Base-by-base conservation (phyloP, 2,797 vertebrate genomes). In the Peromyscus melanophrys region DNA sequence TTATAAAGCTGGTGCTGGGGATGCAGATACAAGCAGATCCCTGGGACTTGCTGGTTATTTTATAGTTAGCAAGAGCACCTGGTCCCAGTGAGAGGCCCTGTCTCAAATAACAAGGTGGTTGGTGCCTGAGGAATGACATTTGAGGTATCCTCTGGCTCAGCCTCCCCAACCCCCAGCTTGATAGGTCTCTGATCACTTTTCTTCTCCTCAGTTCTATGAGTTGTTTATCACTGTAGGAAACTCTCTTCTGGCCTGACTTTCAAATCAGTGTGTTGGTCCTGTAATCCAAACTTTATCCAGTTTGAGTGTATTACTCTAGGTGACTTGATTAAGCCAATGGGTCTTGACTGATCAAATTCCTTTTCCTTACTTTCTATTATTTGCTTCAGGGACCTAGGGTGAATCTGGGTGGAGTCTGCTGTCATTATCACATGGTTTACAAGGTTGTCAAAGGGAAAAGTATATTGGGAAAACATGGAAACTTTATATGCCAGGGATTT, bases 281-380 rank as follows among this genome's bases (percentile, higher is more conserved):
- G 1, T 83, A 57, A 49, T 46, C 52, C 63, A 21, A 43, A 80
- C 55, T 94, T 91, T 63, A 25, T 14, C n/a, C 31, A 59, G 8
- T 13, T 96, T 89, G 29, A 46, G 78, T 89, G 4, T 37, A 6
- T 96, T 91, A 96, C 63, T 40, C 46, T 57, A 73, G 67, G 27
- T 63, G 31, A 92, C 25, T 11, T 63, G 63, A 76, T 92, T 71
- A 86, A 37, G 13, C 65, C 31, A 92, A 52, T 55, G 16, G n/a
- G 34, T 43, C 17, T 83, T 89, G 75, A 55, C n/a, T 92, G 23
- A 19, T 86, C 40, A 57, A 19, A 89, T 43, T 6, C 40, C 43
- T 11, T 94, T 96, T 75, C 29, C 34, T 57, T 76, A n/a, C 75
- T 80, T 91, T 59, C 46, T 63, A 2, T 94, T 52, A 17, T 27